phyloP scores from a whole-genome alignment of 2,797 vertebrate genomes.

The Sebastes hubbsi region DNA sequence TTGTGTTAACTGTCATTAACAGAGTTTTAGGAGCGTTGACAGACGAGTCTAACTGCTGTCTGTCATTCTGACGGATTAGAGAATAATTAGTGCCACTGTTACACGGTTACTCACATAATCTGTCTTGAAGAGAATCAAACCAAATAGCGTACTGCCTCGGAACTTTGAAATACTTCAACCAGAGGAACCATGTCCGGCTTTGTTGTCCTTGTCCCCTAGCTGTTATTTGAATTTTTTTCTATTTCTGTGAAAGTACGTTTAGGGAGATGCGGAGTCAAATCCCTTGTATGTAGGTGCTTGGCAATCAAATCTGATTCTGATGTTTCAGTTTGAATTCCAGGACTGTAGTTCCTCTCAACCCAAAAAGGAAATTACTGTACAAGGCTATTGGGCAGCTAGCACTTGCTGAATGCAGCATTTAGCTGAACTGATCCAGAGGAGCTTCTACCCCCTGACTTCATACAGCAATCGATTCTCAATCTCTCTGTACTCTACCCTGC shows the following conservation, averaged over 20 bases:
- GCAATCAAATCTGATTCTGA: not conserved
- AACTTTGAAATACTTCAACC: not conserved
- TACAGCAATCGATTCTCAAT: not conserved
- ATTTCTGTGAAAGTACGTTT: too few species aligned
- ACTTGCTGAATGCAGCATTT: not conserved
- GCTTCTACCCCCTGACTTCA: not conserved
- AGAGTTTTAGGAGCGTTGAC: slow-evolving; percentile 22
- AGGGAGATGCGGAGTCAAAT: too few species aligned
- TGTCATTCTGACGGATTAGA: slow-evolving; percentile 45
- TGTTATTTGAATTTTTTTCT: too few species aligned
- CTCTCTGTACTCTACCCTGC: not conserved
- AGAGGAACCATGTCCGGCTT: not conserved
- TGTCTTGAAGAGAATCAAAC: not conserved
- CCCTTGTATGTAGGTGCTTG: too few species aligned
- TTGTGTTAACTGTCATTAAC: slow-evolving; percentile 36
- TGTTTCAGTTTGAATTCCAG: not conserved
- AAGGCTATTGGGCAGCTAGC: too few species aligned
- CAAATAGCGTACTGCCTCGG: not conserved
- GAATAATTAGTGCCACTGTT: slow-evolving; percentile 48
- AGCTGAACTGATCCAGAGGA: not conserved
- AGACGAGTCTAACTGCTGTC: slow-evolving; percentile 41
- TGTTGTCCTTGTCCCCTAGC: too few species aligned
- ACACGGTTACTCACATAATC: slow-evolving; percentile 20
- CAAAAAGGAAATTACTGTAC: not conserved
- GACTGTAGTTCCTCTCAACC: not conserved